These are phyloP conservation scores for Mormyrops attenuatus DNA, from an alignment of 2,797 vertebrate genomes.

Conservation along the genomic window DNA sequence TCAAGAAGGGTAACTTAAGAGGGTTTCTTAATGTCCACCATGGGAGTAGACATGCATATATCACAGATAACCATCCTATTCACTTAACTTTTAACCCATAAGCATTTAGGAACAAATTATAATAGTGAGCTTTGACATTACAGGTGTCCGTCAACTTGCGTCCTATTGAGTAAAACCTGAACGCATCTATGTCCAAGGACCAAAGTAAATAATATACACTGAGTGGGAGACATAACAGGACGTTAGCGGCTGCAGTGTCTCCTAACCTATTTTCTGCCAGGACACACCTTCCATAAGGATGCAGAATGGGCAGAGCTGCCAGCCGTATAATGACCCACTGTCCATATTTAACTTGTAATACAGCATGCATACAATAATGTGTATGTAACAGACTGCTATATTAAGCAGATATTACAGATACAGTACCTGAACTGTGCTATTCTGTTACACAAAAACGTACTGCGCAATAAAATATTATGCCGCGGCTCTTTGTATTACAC, in stretches of 20 bases:
- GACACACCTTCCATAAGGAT: not conserved
- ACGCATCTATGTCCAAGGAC: not conserved
- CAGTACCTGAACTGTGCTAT: not conserved
- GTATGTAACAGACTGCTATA: not conserved
- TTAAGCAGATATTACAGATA: not conserved
- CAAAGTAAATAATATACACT: not conserved
- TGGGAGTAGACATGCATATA: not conserved
- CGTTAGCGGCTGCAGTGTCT: not conserved
- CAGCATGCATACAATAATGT: not conserved
- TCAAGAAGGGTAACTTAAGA: not conserved
- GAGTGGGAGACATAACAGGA: not conserved
- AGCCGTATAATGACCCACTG: not conserved
- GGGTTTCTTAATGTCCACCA: not conserved
- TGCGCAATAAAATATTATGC: not conserved
- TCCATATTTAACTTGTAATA: not conserved
- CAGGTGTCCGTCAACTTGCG: not conserved
- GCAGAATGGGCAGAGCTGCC: not conserved
- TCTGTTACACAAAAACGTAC: not conserved
- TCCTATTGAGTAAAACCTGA: not conserved
- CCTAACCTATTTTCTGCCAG: not conserved
- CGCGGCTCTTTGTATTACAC: not conserved
- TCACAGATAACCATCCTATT: not conserved
- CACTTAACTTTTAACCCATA: not conserved
- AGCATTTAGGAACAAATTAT: not conserved
- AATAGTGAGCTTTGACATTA: not conserved